Conservation (phyloP, 2,797 vertebrate genomes). For the Knipowitschia caucasica region DNA sequence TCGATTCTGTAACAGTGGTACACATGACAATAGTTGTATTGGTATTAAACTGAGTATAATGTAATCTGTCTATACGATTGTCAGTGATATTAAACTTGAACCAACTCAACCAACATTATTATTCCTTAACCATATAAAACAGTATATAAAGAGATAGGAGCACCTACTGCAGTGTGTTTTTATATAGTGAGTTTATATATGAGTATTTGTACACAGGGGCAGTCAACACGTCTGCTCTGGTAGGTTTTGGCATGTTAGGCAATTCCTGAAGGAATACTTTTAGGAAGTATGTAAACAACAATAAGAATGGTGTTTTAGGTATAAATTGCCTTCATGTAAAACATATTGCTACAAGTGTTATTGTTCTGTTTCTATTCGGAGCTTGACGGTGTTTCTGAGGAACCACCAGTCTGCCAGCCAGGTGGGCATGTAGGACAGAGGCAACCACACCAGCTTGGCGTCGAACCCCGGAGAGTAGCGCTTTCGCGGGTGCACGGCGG, state of each 20-base stretch:
- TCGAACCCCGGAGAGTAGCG: constrained; percentile 87
- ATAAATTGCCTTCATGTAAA: too few species aligned
- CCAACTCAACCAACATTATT: too few species aligned
- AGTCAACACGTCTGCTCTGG: not conserved
- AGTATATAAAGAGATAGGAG: too few species aligned
- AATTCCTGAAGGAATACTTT: not conserved
- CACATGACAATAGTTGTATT: too few species aligned
- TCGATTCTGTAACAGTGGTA: not conserved
- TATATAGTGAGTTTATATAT: too few species aligned
- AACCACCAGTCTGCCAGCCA: constrained; percentile 70
- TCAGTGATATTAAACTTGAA: too few species aligned
- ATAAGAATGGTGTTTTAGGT: not conserved
- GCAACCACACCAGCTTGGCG: constrained; percentile 82
- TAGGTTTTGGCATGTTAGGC: not conserved
- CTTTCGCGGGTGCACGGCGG: constrained; percentile 75
- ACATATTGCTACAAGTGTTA: not conserved
- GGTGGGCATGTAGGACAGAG: constrained; percentile 83
- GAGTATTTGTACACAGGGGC: not conserved
- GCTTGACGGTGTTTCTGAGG: constrained; percentile 19
- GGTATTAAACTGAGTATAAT: too few species aligned
- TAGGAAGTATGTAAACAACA: not conserved
- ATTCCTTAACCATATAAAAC: too few species aligned
- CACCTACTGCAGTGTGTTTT: too few species aligned
- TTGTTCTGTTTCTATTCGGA: constrained; percentile 20
- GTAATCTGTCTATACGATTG: too few species aligned